A percentile compares a stretch with the other conserved stretches of the same genome.
These are phyloP conservation scores for Trematomus bernacchii DNA, from an alignment of 2,797 vertebrate species.

Conservation along the genomic window DNA sequence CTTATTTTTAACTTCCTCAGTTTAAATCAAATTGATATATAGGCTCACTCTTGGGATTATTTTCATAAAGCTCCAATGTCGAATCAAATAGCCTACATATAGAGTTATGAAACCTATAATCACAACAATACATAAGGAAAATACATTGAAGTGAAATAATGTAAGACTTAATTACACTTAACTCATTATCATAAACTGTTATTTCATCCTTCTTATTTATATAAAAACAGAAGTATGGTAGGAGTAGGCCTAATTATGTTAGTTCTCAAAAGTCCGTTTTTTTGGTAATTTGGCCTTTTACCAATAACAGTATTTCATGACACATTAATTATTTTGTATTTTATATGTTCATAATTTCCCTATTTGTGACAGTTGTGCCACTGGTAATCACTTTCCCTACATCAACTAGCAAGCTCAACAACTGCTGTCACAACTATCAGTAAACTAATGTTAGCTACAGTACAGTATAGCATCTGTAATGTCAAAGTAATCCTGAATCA, in stretches of 20 bases:
- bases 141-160: background rate
- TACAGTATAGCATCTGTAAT: too few relatives aligned
- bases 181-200: background rate
- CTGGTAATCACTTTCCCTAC: too few relatives aligned
- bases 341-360: too few relatives aligned
- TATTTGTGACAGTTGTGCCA: too few relatives aligned
- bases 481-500: too few relatives aligned
- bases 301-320: background rate
- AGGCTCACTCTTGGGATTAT: background rate
- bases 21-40: background rate
- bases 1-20: background rate
- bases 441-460: too few relatives aligned
- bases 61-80: background rate
- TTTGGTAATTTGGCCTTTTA: background rate
- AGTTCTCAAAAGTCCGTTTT: background rate
- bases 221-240: too few relatives aligned
- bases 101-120: background rate
- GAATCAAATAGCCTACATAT: background rate
- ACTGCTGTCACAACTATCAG: too few relatives aligned
- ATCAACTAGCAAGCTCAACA: too few relatives aligned
- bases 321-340: too few relatives aligned
- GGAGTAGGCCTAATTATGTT: too few relatives aligned
- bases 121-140: background rate
- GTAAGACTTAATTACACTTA: background rate
- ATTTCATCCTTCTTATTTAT: background rate